Evolutionary conservation across 2,113 vertebrate genomes (phyloP).

Genomic region (Cygnus atratus): DNA sequence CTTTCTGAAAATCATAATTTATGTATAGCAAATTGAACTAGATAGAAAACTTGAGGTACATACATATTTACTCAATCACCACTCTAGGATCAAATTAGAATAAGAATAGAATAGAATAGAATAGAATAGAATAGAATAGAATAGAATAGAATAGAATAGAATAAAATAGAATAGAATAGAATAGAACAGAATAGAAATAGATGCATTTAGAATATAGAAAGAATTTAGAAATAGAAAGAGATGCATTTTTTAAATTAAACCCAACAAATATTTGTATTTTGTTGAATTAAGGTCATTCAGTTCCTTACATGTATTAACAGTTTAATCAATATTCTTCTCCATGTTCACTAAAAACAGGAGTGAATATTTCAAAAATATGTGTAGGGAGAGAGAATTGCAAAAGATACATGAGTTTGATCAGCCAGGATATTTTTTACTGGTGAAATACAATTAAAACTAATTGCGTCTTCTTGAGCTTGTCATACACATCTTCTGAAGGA

Average conservation of each 20-base stretch:
- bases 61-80: background rate
- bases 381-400: background rate
- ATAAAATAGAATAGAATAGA: background rate
- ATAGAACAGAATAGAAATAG: too few species aligned
- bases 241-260: background rate
- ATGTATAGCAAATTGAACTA: background rate
- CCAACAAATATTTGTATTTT: background rate
- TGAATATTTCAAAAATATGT: constrained; percentile 42
- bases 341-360: constrained; percentile 44
- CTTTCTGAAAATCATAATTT: background rate
- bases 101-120: too few species aligned
- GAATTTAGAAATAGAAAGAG: background rate
- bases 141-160: background rate
- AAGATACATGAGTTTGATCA: constrained; percentile 34
- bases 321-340: constrained; percentile 13
- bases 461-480: constrained; percentile 28
- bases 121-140: too few species aligned
- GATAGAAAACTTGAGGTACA: background rate
- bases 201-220: too few species aligned
- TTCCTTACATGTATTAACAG: background rate
- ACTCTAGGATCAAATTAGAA: background rate
- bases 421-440: constrained; percentile 26
- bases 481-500: constrained; percentile 48
- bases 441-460: constrained; percentile 63
- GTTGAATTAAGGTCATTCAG: background rate